Base-by-base conservation (phyloP, 2,888 invertebrate species). In the Lochmaea capreae region DNA sequence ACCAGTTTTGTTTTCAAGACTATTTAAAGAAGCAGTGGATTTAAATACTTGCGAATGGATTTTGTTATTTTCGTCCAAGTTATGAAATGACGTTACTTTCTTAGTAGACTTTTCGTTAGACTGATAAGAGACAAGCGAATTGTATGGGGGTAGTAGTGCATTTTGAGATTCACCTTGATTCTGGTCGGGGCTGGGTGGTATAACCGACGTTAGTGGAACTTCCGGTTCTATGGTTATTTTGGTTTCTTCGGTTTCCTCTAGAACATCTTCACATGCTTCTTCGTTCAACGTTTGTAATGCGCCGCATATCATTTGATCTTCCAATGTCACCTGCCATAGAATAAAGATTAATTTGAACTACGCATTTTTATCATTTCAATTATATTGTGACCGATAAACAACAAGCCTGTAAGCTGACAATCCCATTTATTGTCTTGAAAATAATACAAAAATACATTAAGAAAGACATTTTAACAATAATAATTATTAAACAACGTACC, bases 251-350 rank as follows among this genome's bases (percentile, higher is more conserved):
- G 87, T 87, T 82, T 89, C 94, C 85, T 95, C 94, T 80, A 95
- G 88, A 59, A 96, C 95, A 88, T 97, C 97, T 88, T 97, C 97
- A 86, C 94, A 92, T 9, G 97, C 97, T 88, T 97, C 97, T 89
- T 97, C 97, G 88, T 96, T 97, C 46, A 97, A 89, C 0, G 96
- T 96, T 88, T 97, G 96, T 74, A 97, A 89, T 2, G 97, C 96
- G 76, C 97, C 97, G 87, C 96, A 96, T 80, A 97, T 97, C 95
- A 96, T 96, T 88, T 97, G 96, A 86, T 97, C 97, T 87, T 97
- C 97, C 80, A 97, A 89, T 0, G 97, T 97, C 72, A 97, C 96
- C 97, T 97, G 72, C 43, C 16, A 61, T 39, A 16, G 1, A 57
- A 10, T 16, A 58, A 12, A 14, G 14, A 46, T 3, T 39, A 39